Percentiles rank a stretch among this genome's conserved stretches.
phyloP scores from a whole-genome alignment of 2,888 invertebrate species.

The Cheilosia urbana region DNA sequence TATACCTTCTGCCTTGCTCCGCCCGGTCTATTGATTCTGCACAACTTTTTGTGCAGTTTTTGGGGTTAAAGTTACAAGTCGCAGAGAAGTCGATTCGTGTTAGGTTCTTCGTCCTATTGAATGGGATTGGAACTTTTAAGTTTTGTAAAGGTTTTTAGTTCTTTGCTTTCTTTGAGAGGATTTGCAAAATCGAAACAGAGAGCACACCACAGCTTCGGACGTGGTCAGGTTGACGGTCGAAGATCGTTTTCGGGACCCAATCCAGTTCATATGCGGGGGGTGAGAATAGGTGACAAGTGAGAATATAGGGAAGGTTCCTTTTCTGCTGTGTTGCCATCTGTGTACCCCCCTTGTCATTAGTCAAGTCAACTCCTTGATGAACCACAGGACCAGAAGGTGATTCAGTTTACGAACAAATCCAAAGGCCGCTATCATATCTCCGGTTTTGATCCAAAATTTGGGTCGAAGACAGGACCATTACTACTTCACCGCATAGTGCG shows the following conservation, averaged over 20 bases:
- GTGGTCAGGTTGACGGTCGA: slow-evolving; percentile 3
- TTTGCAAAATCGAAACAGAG: slow-evolving; percentile 16
- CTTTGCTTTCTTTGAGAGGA: slow-evolving; percentile 26
- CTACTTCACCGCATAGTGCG: slow-evolving; percentile 4
- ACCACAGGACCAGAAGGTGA: too few relatives aligned
- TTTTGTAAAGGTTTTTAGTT: slow-evolving; percentile 41
- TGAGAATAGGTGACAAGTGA: too few relatives aligned
- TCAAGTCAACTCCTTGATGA: too few relatives aligned
- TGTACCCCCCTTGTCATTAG: too few relatives aligned
- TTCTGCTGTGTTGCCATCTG: too few relatives aligned
- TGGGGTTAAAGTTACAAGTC: slow-evolving; percentile 64
- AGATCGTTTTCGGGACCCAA: slow-evolving; percentile 40
- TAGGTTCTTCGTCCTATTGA: slow-evolving; percentile 54
- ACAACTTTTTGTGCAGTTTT: slow-evolving; percentile 65
- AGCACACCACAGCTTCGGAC: not conserved
- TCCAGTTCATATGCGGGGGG: not conserved
- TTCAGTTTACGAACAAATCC: too few relatives aligned
- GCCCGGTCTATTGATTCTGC: slow-evolving; percentile 16
- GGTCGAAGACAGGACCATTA: not conserved
- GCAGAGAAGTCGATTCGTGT: not conserved
- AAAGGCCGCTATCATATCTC: too few relatives aligned
- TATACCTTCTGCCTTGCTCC: not conserved
- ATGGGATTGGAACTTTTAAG: slow-evolving; percentile 52
- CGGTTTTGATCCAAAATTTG: too few relatives aligned
- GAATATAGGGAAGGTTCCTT: too few relatives aligned